These are phyloP conservation scores for Rotaria socialis DNA, from an alignment of 2,888 invertebrate genomes.

Conservation along the genomic window DNA sequence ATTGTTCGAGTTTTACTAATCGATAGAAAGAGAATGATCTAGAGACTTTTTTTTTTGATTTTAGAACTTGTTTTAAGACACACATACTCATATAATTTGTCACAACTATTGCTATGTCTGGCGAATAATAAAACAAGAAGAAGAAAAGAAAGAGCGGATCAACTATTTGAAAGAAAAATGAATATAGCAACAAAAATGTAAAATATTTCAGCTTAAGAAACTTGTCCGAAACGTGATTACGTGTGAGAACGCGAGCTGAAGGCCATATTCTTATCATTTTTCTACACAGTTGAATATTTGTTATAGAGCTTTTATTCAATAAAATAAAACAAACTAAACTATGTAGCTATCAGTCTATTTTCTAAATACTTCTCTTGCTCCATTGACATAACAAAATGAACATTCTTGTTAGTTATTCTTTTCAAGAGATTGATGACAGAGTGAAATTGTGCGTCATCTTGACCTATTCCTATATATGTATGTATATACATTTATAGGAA, in stretches of 20 bases:
- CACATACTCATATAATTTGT: not conserved
- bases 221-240: not conserved
- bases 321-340: not conserved
- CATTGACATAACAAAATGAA: not conserved
- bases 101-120: not conserved
- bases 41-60: not conserved
- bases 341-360: too few relatives aligned
- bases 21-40: not conserved
- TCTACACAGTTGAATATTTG: not conserved
- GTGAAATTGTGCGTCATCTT: not conserved
- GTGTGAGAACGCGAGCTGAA: not conserved
- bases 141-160: not conserved
- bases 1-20: not conserved
- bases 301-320: not conserved
- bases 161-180: not conserved
- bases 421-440: not conserved
- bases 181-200: not conserved
- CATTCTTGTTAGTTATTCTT: not conserved
- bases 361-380: not conserved
- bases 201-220: not conserved
- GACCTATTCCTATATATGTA: not conserved
- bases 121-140: not conserved
- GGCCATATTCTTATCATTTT: constrained; percentile 7
- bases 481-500: not conserved
- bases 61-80: not conserved